Percentiles rank a stretch among this genome's conserved stretches.
Evolutionary conservation across 2,888 invertebrate genomes (phyloP).

Genomic region (Caenorhabditis sp.): DNA sequence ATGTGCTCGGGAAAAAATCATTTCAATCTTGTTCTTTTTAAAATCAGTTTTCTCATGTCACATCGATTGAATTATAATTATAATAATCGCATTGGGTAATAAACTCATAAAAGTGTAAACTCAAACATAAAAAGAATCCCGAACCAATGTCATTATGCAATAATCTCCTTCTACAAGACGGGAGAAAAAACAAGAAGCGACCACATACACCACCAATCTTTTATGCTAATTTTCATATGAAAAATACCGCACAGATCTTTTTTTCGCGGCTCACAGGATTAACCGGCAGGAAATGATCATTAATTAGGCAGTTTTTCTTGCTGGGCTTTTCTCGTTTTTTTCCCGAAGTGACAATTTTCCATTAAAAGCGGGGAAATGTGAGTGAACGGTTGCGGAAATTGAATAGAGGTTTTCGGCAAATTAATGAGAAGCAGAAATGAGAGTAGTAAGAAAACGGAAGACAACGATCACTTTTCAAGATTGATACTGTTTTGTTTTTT

Average conservation of each 20-base stretch:
- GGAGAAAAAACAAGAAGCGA: neutral
- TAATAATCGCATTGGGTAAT: too few species aligned
- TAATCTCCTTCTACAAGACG: neutral
- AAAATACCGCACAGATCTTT: neutral
- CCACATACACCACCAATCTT: neutral
- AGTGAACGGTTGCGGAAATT: conserved; percentile 8
- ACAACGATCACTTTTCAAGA: neutral
- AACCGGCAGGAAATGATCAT: neutral
- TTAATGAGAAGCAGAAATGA: conserved; percentile 1
- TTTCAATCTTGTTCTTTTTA: too few species aligned
- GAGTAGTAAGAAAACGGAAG: neutral
- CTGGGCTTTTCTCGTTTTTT: neutral
- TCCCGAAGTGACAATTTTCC: conserved; percentile 42
- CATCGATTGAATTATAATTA: too few species aligned
- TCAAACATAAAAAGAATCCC: neutral
- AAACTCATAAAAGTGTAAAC: neutral
- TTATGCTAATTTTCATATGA: neutral
- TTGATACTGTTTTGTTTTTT: neutral
- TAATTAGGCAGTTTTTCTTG: neutral
- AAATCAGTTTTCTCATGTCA: too few species aligned
- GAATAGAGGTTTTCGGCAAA: neutral
- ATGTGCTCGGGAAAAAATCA: too few species aligned
- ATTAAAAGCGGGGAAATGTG: neutral
- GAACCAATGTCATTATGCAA: neutral
- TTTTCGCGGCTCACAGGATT: neutral